Conservation (phyloP, 2,113 vertebrate species). For the Erinaceus europaeus region DNA sequence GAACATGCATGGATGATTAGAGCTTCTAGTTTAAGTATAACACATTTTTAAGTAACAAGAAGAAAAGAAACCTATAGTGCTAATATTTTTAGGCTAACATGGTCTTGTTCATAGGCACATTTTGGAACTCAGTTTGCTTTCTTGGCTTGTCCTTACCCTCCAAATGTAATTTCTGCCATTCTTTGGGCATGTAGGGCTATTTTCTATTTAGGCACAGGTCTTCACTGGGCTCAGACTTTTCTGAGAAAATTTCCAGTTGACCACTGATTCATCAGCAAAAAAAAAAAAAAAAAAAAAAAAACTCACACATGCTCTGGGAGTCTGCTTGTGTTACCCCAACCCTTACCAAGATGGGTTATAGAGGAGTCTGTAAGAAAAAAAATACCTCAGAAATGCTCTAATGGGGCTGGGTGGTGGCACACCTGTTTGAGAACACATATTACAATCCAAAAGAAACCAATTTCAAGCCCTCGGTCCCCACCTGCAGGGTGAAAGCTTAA, state of each 20-base stretch:
- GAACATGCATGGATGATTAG: background rate
- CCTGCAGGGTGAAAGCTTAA: no score
- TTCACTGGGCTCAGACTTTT: background rate
- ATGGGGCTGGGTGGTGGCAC: no score
- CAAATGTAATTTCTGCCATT: background rate
- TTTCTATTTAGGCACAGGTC: background rate
- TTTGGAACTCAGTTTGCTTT: fast-evolving
- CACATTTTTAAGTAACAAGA: background rate
- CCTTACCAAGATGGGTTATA: background rate
- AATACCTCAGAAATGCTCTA: background rate
- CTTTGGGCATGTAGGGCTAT: background rate
- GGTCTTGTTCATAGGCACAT: background rate
- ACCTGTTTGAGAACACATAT: no score
- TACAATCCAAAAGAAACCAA: no score
- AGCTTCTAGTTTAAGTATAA: background rate
- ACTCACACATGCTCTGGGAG: no score
- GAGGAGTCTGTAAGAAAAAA: background rate
- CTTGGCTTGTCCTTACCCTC: background rate
- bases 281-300: no score
- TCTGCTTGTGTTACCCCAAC: no score
- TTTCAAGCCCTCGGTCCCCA: no score
- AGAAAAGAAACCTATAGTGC: background rate
- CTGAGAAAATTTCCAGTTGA: background rate
- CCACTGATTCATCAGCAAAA: background rate
- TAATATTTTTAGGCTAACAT: background rate